Evolutionary conservation across 1,140 invertebrate species (phyloP).

Genomic region (Drosophila hydei): DNA sequence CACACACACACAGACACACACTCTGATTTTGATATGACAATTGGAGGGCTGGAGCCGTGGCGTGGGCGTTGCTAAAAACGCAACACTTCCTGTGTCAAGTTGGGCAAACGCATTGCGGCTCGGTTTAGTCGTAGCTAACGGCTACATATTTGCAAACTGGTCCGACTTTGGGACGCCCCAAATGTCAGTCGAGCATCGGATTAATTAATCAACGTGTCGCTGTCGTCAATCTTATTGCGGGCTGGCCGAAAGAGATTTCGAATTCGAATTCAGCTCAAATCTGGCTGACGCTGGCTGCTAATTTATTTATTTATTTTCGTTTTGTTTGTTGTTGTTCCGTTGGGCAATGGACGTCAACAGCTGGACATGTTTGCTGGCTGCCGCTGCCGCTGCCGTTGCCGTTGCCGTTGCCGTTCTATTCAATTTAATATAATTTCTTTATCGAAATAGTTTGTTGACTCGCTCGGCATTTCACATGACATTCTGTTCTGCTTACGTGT

Average conservation of each 20-base stretch:
- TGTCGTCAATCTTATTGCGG: conserved; percentile 73
- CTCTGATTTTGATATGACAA: conserved; percentile 37
- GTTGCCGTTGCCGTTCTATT: conserved; percentile 19
- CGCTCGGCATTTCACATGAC: conserved; percentile 54
- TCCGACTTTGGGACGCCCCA: conserved; percentile 40
- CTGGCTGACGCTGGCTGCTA: conserved; percentile 35
- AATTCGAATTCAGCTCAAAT: conserved; percentile 63
- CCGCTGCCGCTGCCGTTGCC: not conserved
- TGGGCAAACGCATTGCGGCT: not conserved
- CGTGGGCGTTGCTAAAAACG: conserved; percentile 16
- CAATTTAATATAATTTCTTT: conserved; percentile 61
- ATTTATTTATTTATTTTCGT: conserved; percentile 78
- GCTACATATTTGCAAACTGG: conserved; percentile 64
- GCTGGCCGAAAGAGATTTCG: conserved; percentile 20
- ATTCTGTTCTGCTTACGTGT: conserved; percentile 11
- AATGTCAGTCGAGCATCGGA: conserved; percentile 69
- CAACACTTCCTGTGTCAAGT: conserved; percentile 57
- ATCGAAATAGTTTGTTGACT: conserved; percentile 71
- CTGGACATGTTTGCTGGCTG: conserved; percentile 54
- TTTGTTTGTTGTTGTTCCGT: conserved; percentile 40
- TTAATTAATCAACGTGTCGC: conserved; percentile 80
- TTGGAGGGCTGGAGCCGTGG: conserved; percentile 27
- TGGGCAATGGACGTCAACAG: conserved; percentile 69
- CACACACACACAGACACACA: conserved; percentile 34
- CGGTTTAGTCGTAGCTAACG: conserved; percentile 10